Evolutionary conservation across 1,140 invertebrate species (phyloP), one percentile per base, ranked within the genome.

Genomic region (Halesus radiatus): DNA sequence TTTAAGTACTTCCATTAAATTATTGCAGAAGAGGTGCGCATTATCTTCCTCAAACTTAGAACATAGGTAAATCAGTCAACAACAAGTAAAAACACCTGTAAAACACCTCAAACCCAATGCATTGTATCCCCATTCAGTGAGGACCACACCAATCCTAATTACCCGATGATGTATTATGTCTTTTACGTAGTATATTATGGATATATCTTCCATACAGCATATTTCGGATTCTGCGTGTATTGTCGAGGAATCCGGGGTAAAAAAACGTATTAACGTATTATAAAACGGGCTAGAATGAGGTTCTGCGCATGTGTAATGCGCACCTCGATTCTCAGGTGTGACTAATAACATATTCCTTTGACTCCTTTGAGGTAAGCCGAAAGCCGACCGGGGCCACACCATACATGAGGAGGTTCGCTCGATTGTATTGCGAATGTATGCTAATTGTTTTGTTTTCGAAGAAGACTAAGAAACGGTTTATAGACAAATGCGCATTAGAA

Each of bases 271-370:
- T 60, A 15, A 70, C 16, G 26, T 23, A 26, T 26, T 64, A 26
- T 37, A 45, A 45, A 50, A 54, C 70, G 20, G 13, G 29, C 62
- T 8, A 8, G 32, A 26, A 68, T 29, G 54, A 18, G 54, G 76
- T 15, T 58, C 32, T 20, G 76, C 62, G 76, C 76, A 26, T n/a
- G 66, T 70, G 66, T 70, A 54, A 45, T 45, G 74, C 74, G 32
- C 74, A 75, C 76, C 74, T 75, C 76, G 76, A 32, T 50, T 53
- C 76, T 79, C 76, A 83, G 81, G 81, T 83, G 81, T 80, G 81
- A 83, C 81, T 83, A 83, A 83, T 83, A 79, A 80, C 76, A 75
- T 54, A 58, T 80, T 64, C 81, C 79, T 83, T 83, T 80, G 79
- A 80, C 45, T 72, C 81, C 66, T 80, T 83, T 80, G 79, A 72